These are phyloP conservation scores for Pocillopora grandis DNA, from an alignment of 92 coral and sea anemone species.

Conservation along the genomic window DNA sequence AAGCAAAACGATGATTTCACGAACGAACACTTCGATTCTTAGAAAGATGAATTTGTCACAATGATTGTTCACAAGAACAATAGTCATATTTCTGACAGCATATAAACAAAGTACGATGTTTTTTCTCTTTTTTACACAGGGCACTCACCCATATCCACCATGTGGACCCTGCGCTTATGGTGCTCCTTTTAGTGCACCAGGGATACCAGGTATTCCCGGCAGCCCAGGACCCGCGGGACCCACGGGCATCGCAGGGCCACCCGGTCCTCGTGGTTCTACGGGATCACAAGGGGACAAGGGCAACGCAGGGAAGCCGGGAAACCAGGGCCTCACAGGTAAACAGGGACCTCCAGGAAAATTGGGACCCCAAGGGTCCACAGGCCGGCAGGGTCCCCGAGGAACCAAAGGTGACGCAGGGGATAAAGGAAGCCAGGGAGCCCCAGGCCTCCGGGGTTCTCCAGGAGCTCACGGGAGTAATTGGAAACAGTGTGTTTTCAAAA, in stretches of 20 bases:
- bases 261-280: conserved; percentile 1
- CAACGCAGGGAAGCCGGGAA: background rate
- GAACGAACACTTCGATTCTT: too few relatives aligned
- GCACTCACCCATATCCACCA: background rate
- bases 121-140: background rate
- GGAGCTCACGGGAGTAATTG: too few relatives aligned
- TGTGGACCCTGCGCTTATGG: background rate
- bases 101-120: background rate
- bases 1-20: too few relatives aligned
- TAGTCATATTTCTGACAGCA: background rate
- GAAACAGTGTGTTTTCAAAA: too few relatives aligned
- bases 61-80: background rate
- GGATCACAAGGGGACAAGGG: conserved; percentile 3
- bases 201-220: background rate
- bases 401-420: too few relatives aligned
- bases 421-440: too few relatives aligned
- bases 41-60: background rate
- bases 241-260: background rate
- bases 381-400: too few relatives aligned
- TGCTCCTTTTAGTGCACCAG: background rate
- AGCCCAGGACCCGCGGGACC: conserved; percentile 14
- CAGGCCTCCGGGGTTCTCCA: too few relatives aligned
- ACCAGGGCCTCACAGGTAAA: background rate
- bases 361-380: too few relatives aligned
- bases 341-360: background rate